Conservation (phyloP, 2,888 invertebrate genomes). For the Pogonocherus hispidulus region DNA sequence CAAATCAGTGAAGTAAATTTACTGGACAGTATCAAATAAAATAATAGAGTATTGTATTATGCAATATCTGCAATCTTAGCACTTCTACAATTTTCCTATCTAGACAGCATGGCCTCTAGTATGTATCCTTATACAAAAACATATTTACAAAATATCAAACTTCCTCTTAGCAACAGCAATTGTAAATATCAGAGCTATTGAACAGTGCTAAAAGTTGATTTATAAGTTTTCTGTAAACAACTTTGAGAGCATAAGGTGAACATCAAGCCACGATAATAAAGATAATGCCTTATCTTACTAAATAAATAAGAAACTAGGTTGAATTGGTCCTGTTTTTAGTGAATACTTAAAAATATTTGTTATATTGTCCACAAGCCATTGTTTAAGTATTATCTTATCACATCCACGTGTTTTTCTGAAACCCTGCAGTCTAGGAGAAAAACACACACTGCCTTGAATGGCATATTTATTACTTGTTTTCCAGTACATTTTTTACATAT, state of each 20-base stretch:
- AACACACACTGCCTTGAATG: slow-evolving; percentile 6
- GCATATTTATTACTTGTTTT: slow-evolving; percentile 32
- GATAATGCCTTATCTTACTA: slow-evolving; percentile 14
- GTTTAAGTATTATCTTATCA: slow-evolving; percentile 21
- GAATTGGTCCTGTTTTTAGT: not conserved
- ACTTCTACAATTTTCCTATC: too few species aligned
- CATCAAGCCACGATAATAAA: not conserved
- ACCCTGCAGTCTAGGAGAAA: slow-evolving; percentile 40
- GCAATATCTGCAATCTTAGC: too few species aligned
- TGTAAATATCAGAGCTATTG: slow-evolving; percentile 1
- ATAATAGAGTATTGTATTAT: too few species aligned
- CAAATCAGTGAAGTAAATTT: too few species aligned
- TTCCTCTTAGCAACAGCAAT: slow-evolving; percentile 15
- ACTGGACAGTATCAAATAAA: too few species aligned
- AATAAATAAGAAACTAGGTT: slow-evolving; percentile 22
- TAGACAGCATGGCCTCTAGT: slow-evolving; percentile 10
- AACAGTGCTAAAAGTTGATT: not conserved
- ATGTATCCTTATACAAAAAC: not conserved
- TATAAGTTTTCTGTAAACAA: not conserved
- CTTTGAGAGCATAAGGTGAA: not conserved
- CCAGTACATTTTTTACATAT: not conserved
- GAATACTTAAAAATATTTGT: slow-evolving; percentile 2
- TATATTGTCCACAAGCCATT: slow-evolving; percentile 1
- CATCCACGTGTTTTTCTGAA: slow-evolving; percentile 10
- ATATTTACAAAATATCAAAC: not conserved